These are phyloP conservation scores for Streptopelia turtur DNA, from an alignment of 2,797 vertebrate species.

Conservation along the genomic window DNA sequence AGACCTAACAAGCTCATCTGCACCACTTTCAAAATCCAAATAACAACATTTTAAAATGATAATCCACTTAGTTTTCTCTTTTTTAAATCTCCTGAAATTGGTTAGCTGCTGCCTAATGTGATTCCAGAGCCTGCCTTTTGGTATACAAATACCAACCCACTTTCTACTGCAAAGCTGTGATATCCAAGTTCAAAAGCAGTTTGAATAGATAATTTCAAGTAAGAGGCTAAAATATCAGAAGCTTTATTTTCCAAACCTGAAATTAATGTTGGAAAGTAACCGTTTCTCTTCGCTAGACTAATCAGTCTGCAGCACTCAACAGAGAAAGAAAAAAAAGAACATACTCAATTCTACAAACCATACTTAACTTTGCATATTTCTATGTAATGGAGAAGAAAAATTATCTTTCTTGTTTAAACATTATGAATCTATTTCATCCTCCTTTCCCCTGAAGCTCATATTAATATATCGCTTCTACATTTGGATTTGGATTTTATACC, in stretches of 20 bases:
- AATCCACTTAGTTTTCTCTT: conserved; percentile 33
- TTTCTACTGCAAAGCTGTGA: conserved; percentile 4
- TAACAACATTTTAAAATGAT: conserved; percentile 30
- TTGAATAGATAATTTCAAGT: not conserved
- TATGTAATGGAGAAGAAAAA: not conserved
- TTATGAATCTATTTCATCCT: not conserved
- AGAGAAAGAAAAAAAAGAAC: not conserved
- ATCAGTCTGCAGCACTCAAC: not conserved
- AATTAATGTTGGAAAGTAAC: conserved; percentile 1
- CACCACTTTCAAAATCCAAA: conserved; percentile 37
- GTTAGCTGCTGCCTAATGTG: conserved; percentile 7
- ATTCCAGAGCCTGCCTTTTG: not conserved
- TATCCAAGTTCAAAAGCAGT: conserved; percentile 38
- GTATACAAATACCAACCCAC: not conserved
- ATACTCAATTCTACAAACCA: not conserved
- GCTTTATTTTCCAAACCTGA: not conserved
- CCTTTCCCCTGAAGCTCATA: not conserved
- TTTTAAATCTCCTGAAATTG: conserved; percentile 17
- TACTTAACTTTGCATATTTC: not conserved
- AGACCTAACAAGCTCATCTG: conserved; percentile 17
- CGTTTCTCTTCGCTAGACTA: not conserved
- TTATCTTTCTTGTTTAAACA: not conserved
- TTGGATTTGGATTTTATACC: not conserved
- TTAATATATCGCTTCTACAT: not conserved
- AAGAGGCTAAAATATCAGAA: conserved; percentile 8